Evolutionary conservation across 2,888 invertebrate species (phyloP), one percentile per base, ranked within the genome.

Genomic region (Plebejus anna): DNA sequence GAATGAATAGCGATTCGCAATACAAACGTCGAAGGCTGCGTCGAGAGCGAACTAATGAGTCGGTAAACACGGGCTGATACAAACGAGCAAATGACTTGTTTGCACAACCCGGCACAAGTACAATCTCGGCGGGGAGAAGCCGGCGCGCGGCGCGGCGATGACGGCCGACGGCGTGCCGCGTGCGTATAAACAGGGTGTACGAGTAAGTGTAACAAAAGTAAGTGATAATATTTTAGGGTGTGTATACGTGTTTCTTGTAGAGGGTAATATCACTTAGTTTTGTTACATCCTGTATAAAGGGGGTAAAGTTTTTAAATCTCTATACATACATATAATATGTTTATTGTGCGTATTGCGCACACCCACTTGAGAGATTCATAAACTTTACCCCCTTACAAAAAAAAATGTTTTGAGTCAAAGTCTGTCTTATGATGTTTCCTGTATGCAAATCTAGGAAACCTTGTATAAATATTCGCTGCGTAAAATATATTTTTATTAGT

Each of bases 31-130:
- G 80, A 83, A 82, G 51, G 55, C 55, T 16, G 16, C 55, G 55
- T 55, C 55, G 16, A 55, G 81, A 81, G 80, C 82, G 76, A 75
- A 78, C 81, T 81, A 82, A 83, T 81, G 86, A 89, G 84, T 80
- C 78, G 76, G 85, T 84, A 88, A 87, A 87, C 85, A 87, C 77
- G 78, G 81, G 79, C 81, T 82, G 83, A 83, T 83, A 84, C 84
- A 85, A 85, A 83, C 83, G 83, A 82, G 82, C 81, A 85, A 87
- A 87, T 83, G 84, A 83, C 83, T 87, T 87, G 85, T 88, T 87
- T 87, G 84, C 81, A 80, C 82, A 82, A 79, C 82, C 80, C 78
- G 76, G 80, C 78, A 38, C 70, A 16, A 32, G 66, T 75, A 76
- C 77, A 38, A 59, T 73, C 55, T 76, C 51, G 73, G 61, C 75